These are phyloP conservation scores for Acinonyx jubatus DNA, from an alignment of 2,113 vertebrate species.

Conservation along the genomic window DNA sequence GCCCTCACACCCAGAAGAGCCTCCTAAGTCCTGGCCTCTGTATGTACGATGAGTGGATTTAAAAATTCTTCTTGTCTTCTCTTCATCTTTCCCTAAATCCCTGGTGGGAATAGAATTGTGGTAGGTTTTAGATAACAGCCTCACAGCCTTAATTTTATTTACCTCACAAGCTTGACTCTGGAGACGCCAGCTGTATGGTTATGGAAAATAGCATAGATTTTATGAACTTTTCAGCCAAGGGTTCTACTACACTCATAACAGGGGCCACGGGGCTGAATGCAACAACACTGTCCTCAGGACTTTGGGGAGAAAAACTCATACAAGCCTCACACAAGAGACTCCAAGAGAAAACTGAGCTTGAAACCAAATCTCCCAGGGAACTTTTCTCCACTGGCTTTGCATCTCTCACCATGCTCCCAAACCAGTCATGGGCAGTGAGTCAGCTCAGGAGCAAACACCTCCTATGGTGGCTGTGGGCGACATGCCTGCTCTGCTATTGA, in stretches of 20 bases:
- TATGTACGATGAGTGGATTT: not conserved
- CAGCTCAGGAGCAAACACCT: not conserved
- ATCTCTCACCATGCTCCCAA: accelerated
- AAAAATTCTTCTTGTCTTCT: not conserved
- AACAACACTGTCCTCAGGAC: not conserved
- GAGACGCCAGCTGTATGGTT: slow-evolving; percentile 39
- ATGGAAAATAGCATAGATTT: not conserved
- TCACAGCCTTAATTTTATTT: slow-evolving; percentile 66
- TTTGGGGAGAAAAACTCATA: not conserved
- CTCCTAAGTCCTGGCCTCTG: not conserved
- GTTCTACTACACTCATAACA: not conserved
- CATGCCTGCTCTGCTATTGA: not conserved
- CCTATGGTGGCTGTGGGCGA: too few relatives aligned
- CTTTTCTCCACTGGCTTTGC: not conserved
- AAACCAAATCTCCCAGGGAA: not conserved
- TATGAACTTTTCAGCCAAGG: not conserved
- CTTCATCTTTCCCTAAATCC: slow-evolving; percentile 6
- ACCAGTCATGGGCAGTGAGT: not conserved
- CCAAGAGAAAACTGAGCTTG: not conserved
- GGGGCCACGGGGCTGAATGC: not conserved
- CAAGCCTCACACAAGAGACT: not conserved
- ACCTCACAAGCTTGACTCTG: slow-evolving; percentile 57
- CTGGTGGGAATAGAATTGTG: slow-evolving; percentile 22
- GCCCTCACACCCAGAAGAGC: not conserved
- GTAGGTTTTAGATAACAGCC: slow-evolving; percentile 40